phyloP scores from a whole-genome alignment of 1,140 invertebrate species.

The Ceratina calcarata region DNA sequence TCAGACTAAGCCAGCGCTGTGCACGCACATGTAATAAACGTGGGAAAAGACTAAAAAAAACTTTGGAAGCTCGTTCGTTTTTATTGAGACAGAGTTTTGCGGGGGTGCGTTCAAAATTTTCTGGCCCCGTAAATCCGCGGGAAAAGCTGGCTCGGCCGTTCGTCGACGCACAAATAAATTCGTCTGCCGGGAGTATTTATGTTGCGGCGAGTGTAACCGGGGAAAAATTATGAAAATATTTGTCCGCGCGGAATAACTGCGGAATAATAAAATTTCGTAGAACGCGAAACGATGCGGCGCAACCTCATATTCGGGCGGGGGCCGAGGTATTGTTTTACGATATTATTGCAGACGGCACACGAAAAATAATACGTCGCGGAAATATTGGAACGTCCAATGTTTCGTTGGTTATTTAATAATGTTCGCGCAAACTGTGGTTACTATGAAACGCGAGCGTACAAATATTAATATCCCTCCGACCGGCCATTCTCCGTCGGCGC shows the following conservation, averaged over 20 bases:
- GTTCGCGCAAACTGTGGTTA: background rate
- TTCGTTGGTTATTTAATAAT: slow-evolving; percentile 33
- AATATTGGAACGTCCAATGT: slow-evolving; percentile 12
- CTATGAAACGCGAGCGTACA: background rate
- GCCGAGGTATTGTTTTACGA: slow-evolving; percentile 34
- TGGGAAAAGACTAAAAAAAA: background rate
- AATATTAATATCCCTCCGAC: slow-evolving; percentile 31
- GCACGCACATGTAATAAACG: background rate
- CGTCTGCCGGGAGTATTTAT: background rate
- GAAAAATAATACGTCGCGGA: slow-evolving; percentile 12
- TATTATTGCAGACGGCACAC: background rate
- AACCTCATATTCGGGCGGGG: slow-evolving; percentile 25
- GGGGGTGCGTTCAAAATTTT: slow-evolving; percentile 33
- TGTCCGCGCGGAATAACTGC: background rate
- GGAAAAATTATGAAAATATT: slow-evolving; percentile 37
- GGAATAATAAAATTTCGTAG: slow-evolving; percentile 44
- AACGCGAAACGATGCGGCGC: slow-evolving; percentile 3
- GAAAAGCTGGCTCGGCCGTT: background rate
- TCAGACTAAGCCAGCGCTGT: too few species aligned
- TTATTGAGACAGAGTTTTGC: slow-evolving; percentile 58
- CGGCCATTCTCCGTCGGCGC: background rate
- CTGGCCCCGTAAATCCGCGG: background rate
- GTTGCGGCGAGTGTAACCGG: background rate
- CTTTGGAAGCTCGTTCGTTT: slow-evolving; percentile 48
- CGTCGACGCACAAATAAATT: slow-evolving; percentile 46